phyloP scores from a whole-genome alignment of 2,888 invertebrate species.

The Euspilapteryx auroguttella region DNA sequence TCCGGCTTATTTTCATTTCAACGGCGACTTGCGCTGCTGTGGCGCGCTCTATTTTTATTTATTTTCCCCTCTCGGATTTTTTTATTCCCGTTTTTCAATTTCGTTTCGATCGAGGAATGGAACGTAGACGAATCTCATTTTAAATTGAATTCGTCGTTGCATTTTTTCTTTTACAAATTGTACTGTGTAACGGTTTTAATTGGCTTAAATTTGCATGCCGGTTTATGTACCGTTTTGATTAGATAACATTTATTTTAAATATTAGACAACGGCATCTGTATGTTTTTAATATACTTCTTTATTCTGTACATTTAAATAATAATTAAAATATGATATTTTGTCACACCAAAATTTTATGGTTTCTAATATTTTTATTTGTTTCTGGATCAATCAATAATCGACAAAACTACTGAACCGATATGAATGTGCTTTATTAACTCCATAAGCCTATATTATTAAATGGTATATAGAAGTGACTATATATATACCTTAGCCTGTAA shows the following conservation, averaged over 20 bases:
- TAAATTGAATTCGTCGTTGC: conserved; percentile 52
- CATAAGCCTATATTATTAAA: too few relatives aligned
- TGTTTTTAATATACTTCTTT: too few relatives aligned
- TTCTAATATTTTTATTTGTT: too few relatives aligned
- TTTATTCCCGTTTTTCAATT: conserved; percentile 50
- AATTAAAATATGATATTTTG: too few relatives aligned
- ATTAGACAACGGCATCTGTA: too few relatives aligned
- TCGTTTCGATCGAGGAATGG: conserved; percentile 45
- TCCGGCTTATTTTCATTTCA: conserved; percentile 58
- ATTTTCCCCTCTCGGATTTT: conserved; percentile 28
- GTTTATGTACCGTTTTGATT: conserved; percentile 25
- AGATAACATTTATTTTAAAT: conserved; percentile 23
- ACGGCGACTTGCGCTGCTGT: conserved; percentile 59
- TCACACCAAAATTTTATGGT: too few relatives aligned
- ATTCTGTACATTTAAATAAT: too few relatives aligned
- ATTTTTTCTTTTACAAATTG: conserved; percentile 34
- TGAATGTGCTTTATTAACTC: too few relatives aligned
- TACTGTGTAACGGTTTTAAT: conserved; percentile 43
- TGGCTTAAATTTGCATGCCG: conserved; percentile 48
- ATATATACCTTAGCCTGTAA: too few relatives aligned
- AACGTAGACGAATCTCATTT: conserved; percentile 56
- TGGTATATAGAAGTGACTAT: too few relatives aligned
- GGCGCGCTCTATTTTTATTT: conserved; percentile 59
- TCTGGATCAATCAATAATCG: too few relatives aligned
- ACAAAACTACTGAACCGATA: too few relatives aligned